A percentile compares a stretch with the other conserved stretches of the same genome.
Evolutionary conservation across 2,888 invertebrate species (phyloP).

Genomic region (Orthosia cruda): DNA sequence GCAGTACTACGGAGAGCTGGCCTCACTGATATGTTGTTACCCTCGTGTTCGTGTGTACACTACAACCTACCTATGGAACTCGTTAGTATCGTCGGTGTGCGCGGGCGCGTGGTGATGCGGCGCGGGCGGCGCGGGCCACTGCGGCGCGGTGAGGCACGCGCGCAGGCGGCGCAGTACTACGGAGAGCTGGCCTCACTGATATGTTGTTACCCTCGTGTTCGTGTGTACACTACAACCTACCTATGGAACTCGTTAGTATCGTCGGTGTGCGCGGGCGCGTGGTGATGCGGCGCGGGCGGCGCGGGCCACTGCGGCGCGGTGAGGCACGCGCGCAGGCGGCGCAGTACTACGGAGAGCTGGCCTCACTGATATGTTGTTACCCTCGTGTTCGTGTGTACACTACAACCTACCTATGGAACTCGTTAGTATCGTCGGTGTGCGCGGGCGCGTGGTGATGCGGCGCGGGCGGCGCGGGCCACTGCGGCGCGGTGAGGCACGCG

Average conservation of each 20-base stretch:
- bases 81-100: conserved; percentile 99
- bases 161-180: conserved; percentile 97
- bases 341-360: conserved; percentile 98
- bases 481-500: conserved; percentile 96
- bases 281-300: conserved; percentile 96
- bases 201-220: too few relatives aligned
- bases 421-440: conserved; percentile 99
- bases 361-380: background rate
- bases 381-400: too few relatives aligned
- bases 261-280: conserved; percentile 98
- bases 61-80: conserved; percentile 95
- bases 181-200: conserved; percentile 93
- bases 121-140: conserved; percentile 98
- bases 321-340: conserved; percentile 96
- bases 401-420: conserved; percentile 95
- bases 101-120: conserved; percentile 98
- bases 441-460: conserved; percentile 98
- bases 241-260: conserved; percentile 99
- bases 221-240: conserved; percentile 54
- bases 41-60: too few relatives aligned
- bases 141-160: conserved; percentile 96
- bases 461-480: conserved; percentile 98
- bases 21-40: background rate
- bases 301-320: conserved; percentile 99
- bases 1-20: conserved; percentile 98